Base-by-base conservation (phyloP, 1,140 invertebrate genomes). In the Brachionus manjavacas region DNA sequence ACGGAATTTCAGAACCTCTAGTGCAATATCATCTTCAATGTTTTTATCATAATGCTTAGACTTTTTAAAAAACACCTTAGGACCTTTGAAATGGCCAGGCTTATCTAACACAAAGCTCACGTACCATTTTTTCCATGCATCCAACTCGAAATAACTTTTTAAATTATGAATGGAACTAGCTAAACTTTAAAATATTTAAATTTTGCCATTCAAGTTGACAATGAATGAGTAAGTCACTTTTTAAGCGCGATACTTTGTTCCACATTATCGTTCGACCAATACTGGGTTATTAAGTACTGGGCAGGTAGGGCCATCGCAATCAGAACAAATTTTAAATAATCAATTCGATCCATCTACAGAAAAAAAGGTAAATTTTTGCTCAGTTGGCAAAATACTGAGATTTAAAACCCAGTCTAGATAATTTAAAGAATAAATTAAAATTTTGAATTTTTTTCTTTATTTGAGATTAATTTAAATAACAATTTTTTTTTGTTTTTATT, bases 101-200 rank as follows among this genome's bases (percentile, higher is more conserved):
- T 14, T 83, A 2, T 83, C 81, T 43, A 83, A 52, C 23, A 83
- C 81, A 68, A 83, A 83, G 39, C 60, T 83, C 7, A 83, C 4
- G 16, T 68, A 83, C 81, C 81, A 83, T n/a, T 83, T 83, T 25
- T 68, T 46, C 81, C 81, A 83, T 23, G 81, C 14, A 11, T 68
- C 31, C 28, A 68, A 1, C 2, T 25, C 25, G 23, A 83, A 72
- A 83, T 83, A 83, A 49, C n/a, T 60, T 41, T 81, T 60, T 28
- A 81, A 14, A 23, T 16, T 35, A 4, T 41, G 49, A 3, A 81
- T 1, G 1, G 79, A 60, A 12, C 20, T 16, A 16, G 60, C 31
- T 39, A 81, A 41, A 81, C 76, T 79, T 49, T n/a, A 49, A 49
- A 55, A 14, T n/a, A 28, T 28, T 8, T 16, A 3, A 79, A 49